Percentiles rank a stretch among this genome's conserved stretches.
phyloP scores from a whole-genome alignment of 1,140 invertebrate genomes.

The Neotoxoptera formosana region DNA sequence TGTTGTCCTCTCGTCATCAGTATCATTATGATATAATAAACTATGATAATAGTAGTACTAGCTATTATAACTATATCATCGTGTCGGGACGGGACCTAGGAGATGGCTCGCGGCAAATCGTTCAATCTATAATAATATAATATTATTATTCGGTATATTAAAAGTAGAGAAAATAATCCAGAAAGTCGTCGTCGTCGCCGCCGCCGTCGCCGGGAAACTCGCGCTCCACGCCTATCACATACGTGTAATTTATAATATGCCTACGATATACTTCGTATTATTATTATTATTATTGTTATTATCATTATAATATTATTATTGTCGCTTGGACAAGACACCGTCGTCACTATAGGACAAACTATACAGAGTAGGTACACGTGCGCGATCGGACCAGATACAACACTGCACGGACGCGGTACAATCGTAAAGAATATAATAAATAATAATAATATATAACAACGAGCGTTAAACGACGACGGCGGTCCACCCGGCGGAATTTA shows the following conservation, averaged over 20 bases:
- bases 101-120: not conserved
- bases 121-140: not conserved
- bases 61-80: not conserved
- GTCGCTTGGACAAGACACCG: not conserved
- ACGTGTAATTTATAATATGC: not conserved
- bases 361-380: not conserved
- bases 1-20: not conserved
- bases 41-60: not conserved
- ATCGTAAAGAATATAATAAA: not conserved
- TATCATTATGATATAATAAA: not conserved
- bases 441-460: not conserved
- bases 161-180: not conserved
- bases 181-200: not conserved
- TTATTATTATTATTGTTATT: not conserved
- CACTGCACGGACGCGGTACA: not conserved
- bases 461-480: not conserved
- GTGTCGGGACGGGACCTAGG: too few relatives aligned
- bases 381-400: not conserved
- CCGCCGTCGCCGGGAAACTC: not conserved
- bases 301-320: not conserved
- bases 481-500: not conserved
- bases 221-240: not conserved
- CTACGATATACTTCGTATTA: not conserved
- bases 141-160: not conserved
- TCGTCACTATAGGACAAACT: not conserved